These are phyloP conservation scores for Ophioninae sp. DNA, from an alignment of 2,888 invertebrate species.

Conservation along the genomic window DNA sequence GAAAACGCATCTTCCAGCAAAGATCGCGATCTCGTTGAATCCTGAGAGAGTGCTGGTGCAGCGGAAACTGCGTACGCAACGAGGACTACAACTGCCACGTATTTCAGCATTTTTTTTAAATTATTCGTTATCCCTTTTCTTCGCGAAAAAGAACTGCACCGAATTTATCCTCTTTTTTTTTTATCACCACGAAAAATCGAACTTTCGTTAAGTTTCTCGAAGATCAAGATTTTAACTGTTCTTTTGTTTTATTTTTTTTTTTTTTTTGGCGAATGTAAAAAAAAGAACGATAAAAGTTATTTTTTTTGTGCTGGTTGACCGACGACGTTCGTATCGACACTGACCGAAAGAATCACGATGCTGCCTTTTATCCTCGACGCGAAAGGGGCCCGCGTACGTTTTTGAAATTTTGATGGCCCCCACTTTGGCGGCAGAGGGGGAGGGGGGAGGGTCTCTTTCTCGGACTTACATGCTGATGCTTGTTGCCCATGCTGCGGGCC, in stretches of 20 bases:
- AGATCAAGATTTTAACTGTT: slow-evolving; percentile 41
- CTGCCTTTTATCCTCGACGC: slow-evolving; percentile 81
- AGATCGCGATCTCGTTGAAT: slow-evolving; percentile 68
- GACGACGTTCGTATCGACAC: slow-evolving; percentile 80
- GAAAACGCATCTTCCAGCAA: slow-evolving; percentile 77
- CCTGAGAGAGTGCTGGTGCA: slow-evolving; percentile 75
- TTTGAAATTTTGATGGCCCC: slow-evolving; percentile 82
- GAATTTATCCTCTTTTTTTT: slow-evolving; percentile 29
- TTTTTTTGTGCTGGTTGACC: slow-evolving; percentile 72
- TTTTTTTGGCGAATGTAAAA: slow-evolving; percentile 21
- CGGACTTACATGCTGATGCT: slow-evolving; percentile 47
- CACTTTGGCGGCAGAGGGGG: slow-evolving; percentile 67
- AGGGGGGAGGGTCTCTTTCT: slow-evolving; percentile 47
- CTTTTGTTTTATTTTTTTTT: not conserved
- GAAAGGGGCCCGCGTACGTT: slow-evolving; percentile 81
- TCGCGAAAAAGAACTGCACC: slow-evolving; percentile 59
- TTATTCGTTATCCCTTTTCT: slow-evolving; percentile 42
- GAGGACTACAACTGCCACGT: slow-evolving; percentile 74
- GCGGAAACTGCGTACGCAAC: slow-evolving; percentile 72
- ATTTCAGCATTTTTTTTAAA: slow-evolving; percentile 75
- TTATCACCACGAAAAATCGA: slow-evolving; percentile 61
- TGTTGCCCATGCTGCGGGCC: slow-evolving; percentile 52
- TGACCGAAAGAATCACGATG: slow-evolving; percentile 81
- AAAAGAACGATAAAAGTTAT: slow-evolving; percentile 38
- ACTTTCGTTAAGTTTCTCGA: slow-evolving; percentile 44